Evolutionary conservation across 2,888 invertebrate species (phyloP).

Genomic region (Cheiracanthium punctorium): DNA sequence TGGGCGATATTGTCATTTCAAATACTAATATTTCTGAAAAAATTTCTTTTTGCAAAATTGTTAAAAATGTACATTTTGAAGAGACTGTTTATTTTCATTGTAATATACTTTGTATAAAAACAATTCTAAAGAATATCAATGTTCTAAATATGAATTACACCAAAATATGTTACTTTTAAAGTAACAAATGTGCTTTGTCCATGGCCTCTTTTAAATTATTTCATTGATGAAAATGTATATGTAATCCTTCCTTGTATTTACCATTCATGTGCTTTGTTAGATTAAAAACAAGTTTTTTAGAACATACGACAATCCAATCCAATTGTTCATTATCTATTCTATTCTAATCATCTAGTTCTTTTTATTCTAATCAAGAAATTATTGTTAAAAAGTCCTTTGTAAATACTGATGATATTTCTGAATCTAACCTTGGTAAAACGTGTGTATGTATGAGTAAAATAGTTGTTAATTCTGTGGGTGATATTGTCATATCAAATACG

Average conservation of each 20-base stretch:
- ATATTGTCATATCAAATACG: not conserved
- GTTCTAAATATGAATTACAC: no score
- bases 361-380: no score
- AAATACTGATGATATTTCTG: not conserved
- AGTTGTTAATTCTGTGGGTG: not conserved
- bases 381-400: not conserved
- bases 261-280: not conserved
- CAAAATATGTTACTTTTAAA: not conserved
- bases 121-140: no score
- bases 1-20: not conserved
- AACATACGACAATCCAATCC: no score
- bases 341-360: no score
- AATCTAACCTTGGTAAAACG: not conserved
- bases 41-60: constrained; percentile 24
- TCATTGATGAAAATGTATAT: not conserved
- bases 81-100: not conserved
- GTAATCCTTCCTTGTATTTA: not conserved
- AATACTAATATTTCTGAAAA: not conserved
- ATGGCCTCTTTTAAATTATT: not conserved
- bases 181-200: not conserved
- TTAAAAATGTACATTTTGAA: not conserved
- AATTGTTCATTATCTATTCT: no score
- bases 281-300: no score
- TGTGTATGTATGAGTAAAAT: not conserved
- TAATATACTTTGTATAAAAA: no score